Evolutionary conservation across 2,888 invertebrate genomes (phyloP).

Genomic region (Parthenolecanium corni): DNA sequence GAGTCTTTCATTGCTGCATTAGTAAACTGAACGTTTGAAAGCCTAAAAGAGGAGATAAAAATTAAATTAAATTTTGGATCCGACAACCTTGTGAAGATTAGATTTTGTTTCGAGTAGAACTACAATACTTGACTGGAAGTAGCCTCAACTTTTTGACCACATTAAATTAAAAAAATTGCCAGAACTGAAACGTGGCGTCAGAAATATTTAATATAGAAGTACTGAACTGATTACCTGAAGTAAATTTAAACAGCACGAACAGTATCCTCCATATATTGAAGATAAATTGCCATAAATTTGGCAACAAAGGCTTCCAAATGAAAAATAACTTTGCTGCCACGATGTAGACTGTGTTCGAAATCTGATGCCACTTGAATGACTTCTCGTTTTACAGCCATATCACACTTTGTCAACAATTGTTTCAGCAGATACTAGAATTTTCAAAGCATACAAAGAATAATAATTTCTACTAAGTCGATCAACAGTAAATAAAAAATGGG

Average conservation of each 20-base stretch:
- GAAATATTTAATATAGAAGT: no score
- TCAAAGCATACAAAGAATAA: slow-evolving; percentile 4
- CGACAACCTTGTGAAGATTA: no score
- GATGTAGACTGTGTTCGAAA: slow-evolving; percentile 84
- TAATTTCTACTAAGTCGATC: background rate
- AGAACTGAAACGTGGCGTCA: no score
- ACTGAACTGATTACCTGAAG: no score
- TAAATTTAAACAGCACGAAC: slow-evolving; percentile 5
- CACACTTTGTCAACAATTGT: slow-evolving; percentile 78
- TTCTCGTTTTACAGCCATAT: slow-evolving; percentile 74
- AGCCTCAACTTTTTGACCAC: no score
- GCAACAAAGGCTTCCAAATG: slow-evolving; percentile 96
- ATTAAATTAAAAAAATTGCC: no score
- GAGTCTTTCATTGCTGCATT: no score
- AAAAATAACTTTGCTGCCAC: slow-evolving; percentile 88
- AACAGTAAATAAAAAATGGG: background rate
- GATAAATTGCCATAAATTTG: slow-evolving; percentile 89
- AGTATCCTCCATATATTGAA: slow-evolving; percentile 65
- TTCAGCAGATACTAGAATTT: slow-evolving; percentile 54
- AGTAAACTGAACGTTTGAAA: no score
- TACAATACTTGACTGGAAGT: no score
- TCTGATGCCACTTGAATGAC: slow-evolving; percentile 74
- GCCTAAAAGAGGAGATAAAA: no score
- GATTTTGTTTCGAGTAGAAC: no score
- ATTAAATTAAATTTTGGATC: no score